Percentiles rank a stretch among this genome's conserved stretches.
Conservation (phyloP, 1,140 invertebrate species). For the Semibalanus balanoides region DNA sequence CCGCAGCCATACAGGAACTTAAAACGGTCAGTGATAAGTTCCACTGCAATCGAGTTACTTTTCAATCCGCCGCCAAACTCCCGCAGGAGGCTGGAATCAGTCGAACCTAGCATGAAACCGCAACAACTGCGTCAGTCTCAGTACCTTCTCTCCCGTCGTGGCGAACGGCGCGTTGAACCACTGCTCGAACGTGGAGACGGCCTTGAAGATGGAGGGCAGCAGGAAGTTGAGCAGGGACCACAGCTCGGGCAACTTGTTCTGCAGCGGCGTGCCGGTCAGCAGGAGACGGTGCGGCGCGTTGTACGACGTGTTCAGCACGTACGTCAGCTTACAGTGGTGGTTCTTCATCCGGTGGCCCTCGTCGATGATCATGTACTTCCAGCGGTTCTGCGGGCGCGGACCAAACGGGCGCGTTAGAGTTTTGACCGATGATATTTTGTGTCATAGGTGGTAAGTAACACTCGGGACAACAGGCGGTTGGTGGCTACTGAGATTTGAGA, state of each 20-base stretch:
- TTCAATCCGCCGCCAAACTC: no score
- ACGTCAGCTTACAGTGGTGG: slow-evolving; percentile 96
- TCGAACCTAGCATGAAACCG: no score
- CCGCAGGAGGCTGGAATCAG: no score
- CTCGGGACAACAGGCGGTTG: no score
- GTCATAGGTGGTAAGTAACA: no score
- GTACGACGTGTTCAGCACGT: slow-evolving; percentile 89
- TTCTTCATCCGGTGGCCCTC: slow-evolving; percentile 99
- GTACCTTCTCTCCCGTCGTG: slow-evolving; percentile 85
- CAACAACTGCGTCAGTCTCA: no score
- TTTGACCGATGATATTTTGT: no score
- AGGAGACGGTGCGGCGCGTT: slow-evolving; percentile 83
- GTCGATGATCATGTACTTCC: slow-evolving; percentile 99
- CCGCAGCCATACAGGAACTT: no score
- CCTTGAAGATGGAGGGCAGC: slow-evolving; percentile 95
- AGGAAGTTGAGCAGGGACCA: slow-evolving; percentile 99
- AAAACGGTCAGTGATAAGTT: no score
- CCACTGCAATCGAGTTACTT: no score
- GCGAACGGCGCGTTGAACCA: slow-evolving; percentile 99
- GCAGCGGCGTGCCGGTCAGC: slow-evolving; percentile 92
- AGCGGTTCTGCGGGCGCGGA: slow-evolving; percentile 45
- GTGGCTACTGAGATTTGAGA: no score
- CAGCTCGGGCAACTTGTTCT: slow-evolving; percentile 93
- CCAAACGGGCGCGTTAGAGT: no score
- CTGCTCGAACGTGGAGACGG: slow-evolving; percentile 94